These are phyloP conservation scores for Cladorhizidae sp. DNA, from an alignment of 37 sponge, comb jelly and placozoan genomes.

Conservation along the genomic window DNA sequence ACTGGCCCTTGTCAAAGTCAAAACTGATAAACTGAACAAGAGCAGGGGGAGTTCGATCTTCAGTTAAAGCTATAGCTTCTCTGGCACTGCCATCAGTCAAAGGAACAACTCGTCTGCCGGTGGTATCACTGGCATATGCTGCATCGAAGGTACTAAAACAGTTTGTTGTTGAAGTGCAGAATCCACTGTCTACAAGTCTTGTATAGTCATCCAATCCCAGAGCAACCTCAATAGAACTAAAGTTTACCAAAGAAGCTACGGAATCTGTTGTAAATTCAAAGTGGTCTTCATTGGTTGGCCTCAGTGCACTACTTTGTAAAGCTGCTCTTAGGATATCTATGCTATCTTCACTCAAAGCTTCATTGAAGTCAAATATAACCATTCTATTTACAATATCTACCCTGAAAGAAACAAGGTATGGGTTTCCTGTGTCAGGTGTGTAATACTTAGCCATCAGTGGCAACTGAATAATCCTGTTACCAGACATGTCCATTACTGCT, in stretches of 20 bases:
- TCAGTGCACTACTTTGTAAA: slow-evolving; percentile 25
- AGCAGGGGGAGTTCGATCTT: slow-evolving; percentile 54
- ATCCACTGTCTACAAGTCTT: slow-evolving; percentile 43
- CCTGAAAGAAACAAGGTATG: slow-evolving; percentile 51
- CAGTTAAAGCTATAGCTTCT: slow-evolving; percentile 35
- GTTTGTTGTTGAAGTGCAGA: slow-evolving; percentile 40
- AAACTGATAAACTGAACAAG: slow-evolving; percentile 69
- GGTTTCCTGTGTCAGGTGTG: slow-evolving; percentile 49
- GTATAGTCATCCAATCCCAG: slow-evolving; percentile 69
- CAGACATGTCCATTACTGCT: slow-evolving; percentile 66
- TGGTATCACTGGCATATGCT: slow-evolving; percentile 55
- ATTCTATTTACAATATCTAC: slow-evolving; percentile 47
- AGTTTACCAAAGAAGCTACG: slow-evolving; percentile 40
- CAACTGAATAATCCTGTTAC: slow-evolving; percentile 46
- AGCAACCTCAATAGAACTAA: slow-evolving; percentile 61
- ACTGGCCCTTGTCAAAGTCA: slow-evolving; percentile 76
- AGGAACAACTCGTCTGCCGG: slow-evolving; percentile 23
- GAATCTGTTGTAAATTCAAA: slow-evolving; percentile 45
- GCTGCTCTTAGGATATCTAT: slow-evolving; percentile 44
- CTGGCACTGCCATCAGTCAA: slow-evolving; percentile 52
- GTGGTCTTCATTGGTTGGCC: slow-evolving; percentile 14
- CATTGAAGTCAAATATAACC: slow-evolving; percentile 70
- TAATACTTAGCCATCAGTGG: slow-evolving; percentile 22
- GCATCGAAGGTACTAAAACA: slow-evolving; percentile 69
- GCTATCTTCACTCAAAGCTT: slow-evolving; percentile 53